Base-by-base conservation (phyloP, 2,113 vertebrate genomes). In the Oplegnathus fasciatus region DNA sequence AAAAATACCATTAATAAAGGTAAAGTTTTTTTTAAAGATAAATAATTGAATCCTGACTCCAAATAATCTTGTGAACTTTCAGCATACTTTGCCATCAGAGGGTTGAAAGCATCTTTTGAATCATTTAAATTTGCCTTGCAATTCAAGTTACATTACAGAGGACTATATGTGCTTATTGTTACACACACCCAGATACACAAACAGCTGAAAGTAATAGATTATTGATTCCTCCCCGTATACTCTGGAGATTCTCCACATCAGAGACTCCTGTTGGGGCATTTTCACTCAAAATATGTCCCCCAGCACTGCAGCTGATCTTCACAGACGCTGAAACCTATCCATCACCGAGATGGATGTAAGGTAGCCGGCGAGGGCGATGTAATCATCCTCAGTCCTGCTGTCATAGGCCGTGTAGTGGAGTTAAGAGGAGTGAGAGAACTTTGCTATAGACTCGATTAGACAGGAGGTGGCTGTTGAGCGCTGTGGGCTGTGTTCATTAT, bases 381-480 rank as follows among this genome's bases (percentile, higher is more conserved):
- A 72, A 87, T 92, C 91, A 86, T 91, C 82, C 83, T 84, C 60
- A 58, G 18, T 65, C 37, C 55, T 67, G 54, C 69, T 82, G 77
- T 85, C 75, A 28, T 60, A 60, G 22, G 55, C 20, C 7, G 6
- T 26, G 70, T 32, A 28, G 79, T 48, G 70, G 30, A 68, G 50
- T 64, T 48, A 34, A 62, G 73, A 87, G 67, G 37, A 83, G 78
- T 44, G 54, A 42, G 46, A 32, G 79, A 48, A 82, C 58, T 85
- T 37, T 78, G 83, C 81, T 78, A 84, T 58, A 11, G 69, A 73
- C 74, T 82, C 83, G 82, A 92, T 86, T 77, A 82, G 84, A 75
- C 52, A 72, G 48, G 74, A 88, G 82, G 89, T 75, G 52, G 69
- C 75, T 32, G 80, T 26, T 71, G 85, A 84, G 28, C n/a, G 10